Percentiles rank a stretch among this genome's conserved stretches.
These are phyloP conservation scores for Malurus alboscapulatus DNA, from an alignment of 2,113 vertebrate genomes.

Conservation along the genomic window DNA sequence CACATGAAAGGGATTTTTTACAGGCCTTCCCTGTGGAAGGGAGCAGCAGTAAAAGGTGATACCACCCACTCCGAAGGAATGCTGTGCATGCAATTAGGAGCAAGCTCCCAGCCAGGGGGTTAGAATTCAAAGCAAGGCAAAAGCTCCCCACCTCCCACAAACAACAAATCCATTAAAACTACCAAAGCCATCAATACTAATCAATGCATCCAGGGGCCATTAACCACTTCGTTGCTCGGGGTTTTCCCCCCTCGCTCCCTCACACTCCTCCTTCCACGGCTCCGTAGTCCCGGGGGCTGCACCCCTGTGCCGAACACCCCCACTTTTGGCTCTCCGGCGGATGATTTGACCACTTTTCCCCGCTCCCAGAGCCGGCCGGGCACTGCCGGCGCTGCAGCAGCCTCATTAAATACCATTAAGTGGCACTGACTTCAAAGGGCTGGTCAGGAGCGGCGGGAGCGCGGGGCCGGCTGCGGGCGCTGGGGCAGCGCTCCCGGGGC, in stretches of 20 bases:
- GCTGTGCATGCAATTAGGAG: conserved; percentile 85
- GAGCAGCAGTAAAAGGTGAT: conserved; percentile 78
- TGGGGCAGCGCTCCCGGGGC: not conserved
- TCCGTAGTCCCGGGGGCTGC: not conserved
- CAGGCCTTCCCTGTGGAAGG: conserved; percentile 72
- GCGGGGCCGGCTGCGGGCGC: not conserved
- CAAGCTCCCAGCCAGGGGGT: conserved; percentile 76
- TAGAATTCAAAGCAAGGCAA: conserved; percentile 73
- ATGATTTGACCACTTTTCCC: not conserved
- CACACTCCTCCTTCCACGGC: not conserved
- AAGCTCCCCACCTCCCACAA: conserved; percentile 70
- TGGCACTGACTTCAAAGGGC: conserved; percentile 18
- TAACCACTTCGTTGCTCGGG: conserved; percentile 47
- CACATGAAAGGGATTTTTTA: conserved; percentile 73
- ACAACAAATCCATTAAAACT: conserved; percentile 80
- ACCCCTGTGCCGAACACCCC: not conserved
- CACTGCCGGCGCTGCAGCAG: not conserved
- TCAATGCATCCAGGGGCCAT: conserved; percentile 73
- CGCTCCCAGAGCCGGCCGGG: not conserved
- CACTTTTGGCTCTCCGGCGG: fast-evolving
- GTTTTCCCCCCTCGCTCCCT: not conserved
- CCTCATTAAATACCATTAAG: not conserved
- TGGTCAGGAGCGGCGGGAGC: not conserved
- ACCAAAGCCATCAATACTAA: conserved; percentile 84
- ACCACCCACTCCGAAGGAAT: conserved; percentile 91